A percentile compares a stretch with the other conserved stretches of the same genome.
These are phyloP conservation scores for Bathynomus jamesi DNA, from an alignment of 1,140 invertebrate genomes.

Conservation along the genomic window DNA sequence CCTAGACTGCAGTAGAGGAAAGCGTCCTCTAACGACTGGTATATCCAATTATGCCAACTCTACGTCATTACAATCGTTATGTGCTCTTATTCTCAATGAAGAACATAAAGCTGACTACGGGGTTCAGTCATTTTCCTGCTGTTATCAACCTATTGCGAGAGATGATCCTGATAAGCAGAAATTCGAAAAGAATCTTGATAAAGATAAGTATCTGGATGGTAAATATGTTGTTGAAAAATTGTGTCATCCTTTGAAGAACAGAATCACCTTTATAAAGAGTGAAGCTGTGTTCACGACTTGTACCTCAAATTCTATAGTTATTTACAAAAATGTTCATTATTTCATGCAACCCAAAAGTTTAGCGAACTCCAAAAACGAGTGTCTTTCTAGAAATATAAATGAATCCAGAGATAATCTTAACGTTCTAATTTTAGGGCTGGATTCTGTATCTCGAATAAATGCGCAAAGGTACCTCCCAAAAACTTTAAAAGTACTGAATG, in stretches of 20 bases:
- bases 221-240: not conserved
- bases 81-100: not conserved
- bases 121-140: not conserved
- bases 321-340: constrained; percentile 7
- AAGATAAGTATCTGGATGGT: not conserved
- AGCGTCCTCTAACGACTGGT: not conserved
- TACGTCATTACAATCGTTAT: not conserved
- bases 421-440: constrained; percentile 50
- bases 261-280: not conserved
- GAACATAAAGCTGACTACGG: not conserved
- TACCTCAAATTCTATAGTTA: not conserved
- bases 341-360: constrained; percentile 1
- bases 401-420: not conserved
- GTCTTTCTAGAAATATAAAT: not conserved
- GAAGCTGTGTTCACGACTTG: not conserved
- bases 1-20: not conserved
- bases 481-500: constrained; percentile 46
- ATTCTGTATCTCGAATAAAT: constrained; percentile 53
- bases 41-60: not conserved
- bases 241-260: not conserved
- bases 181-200: not conserved
- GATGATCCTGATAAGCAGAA: not conserved
- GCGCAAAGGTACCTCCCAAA: constrained; percentile 50
- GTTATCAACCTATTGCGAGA: not conserved
- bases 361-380: not conserved